A percentile compares a stretch with the other conserved stretches of the same genome.
These are phyloP conservation scores for Ophion costatus DNA, from an alignment of 2,888 invertebrate genomes.

Conservation along the genomic window DNA sequence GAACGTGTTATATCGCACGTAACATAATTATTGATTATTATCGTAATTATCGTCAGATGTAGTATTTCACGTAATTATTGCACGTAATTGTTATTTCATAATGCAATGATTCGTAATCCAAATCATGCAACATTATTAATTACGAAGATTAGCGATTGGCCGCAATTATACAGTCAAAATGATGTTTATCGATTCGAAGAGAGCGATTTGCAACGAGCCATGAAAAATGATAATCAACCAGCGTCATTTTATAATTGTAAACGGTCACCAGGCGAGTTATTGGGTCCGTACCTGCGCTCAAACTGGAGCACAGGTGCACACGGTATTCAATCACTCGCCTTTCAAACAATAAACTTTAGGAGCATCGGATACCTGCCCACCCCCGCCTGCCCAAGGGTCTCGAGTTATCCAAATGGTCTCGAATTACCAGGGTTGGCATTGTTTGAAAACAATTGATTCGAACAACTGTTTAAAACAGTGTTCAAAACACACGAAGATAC, in stretches of 20 bases:
- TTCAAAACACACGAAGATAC: too few relatives aligned
- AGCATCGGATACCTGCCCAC: neutral
- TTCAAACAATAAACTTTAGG: constrained; percentile 24
- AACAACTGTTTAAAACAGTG: too few relatives aligned
- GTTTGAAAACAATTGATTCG: too few relatives aligned
- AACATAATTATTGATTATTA: neutral
- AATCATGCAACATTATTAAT: neutral
- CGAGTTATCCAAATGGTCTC: constrained; percentile 3
- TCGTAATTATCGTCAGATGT: neutral
- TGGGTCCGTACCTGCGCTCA: neutral
- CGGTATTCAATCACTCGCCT: constrained; percentile 50
- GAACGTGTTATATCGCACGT: neutral
- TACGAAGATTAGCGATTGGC: neutral
- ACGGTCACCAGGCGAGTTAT: neutral
- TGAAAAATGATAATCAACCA: neutral
- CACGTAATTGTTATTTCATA: neutral
- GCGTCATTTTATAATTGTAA: neutral
- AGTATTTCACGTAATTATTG: neutral
- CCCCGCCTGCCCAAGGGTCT: neutral
- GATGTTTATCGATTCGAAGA: neutral
- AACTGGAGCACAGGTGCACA: constrained; percentile 32
- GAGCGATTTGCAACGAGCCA: neutral
- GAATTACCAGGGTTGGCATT: too few relatives aligned
- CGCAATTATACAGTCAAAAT: neutral
- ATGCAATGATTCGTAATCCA: neutral